Evolutionary conservation across 2,113 vertebrate genomes (phyloP).

Genomic region (Ursus arctos): DNA sequence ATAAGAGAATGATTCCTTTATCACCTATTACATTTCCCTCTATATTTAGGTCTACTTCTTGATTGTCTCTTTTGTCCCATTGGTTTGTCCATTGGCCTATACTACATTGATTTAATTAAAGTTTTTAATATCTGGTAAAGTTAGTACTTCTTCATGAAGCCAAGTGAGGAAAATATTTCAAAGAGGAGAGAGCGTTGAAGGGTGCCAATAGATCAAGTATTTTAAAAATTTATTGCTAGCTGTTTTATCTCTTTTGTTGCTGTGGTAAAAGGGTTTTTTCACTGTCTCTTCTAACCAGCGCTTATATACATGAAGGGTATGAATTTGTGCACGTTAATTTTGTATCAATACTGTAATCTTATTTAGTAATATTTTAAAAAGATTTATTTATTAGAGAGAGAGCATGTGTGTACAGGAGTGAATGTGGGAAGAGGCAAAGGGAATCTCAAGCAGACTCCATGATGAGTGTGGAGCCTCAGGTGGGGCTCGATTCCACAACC

Average conservation of each 20-base stretch:
- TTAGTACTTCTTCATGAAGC: background rate
- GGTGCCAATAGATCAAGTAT: background rate
- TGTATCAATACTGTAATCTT: background rate
- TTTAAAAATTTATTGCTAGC: background rate
- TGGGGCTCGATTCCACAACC: background rate
- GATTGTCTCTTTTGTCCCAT: background rate
- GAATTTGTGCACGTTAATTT: slow-evolving; percentile 38
- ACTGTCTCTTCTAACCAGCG: background rate
- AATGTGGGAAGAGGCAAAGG: background rate
- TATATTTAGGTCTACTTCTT: background rate
- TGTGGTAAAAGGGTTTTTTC: background rate
- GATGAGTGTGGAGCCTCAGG: background rate
- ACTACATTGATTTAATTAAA: background rate
- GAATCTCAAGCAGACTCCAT: background rate
- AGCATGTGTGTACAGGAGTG: background rate
- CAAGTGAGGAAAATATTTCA: slow-evolving; percentile 35
- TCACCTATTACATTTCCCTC: background rate
- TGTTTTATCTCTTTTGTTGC: background rate
- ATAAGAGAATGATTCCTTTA: background rate
- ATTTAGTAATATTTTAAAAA: background rate
- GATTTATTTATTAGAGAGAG: background rate
- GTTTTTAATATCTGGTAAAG: slow-evolving; percentile 6
- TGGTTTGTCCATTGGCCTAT: background rate
- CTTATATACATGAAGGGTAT: background rate
- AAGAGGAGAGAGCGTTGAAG: background rate